Evolutionary conservation across 2,888 invertebrate species (phyloP).

Genomic region (Leucophora obtusa): DNA sequence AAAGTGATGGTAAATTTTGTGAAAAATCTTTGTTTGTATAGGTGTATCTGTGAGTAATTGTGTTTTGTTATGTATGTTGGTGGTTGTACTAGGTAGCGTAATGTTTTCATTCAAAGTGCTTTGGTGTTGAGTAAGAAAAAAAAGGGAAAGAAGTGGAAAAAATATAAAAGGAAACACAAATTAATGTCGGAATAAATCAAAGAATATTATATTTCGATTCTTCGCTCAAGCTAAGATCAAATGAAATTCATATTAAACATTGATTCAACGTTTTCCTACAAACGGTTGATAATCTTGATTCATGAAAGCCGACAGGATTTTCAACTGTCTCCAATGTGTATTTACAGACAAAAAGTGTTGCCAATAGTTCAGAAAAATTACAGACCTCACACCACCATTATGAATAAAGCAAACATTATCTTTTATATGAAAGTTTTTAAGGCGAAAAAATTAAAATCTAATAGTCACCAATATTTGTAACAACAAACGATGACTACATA

Average conservation of each 20-base stretch:
- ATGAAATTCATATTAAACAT: not conserved
- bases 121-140: slow-evolving; percentile 30
- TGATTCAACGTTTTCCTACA: not conserved
- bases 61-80: slow-evolving; percentile 10
- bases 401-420: too few species aligned
- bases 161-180: slow-evolving; percentile 26
- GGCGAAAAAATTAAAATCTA: too few species aligned
- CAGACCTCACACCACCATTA: too few species aligned
- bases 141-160: slow-evolving; percentile 18
- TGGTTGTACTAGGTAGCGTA: slow-evolving; percentile 38
- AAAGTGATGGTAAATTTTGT: slow-evolving; percentile 40
- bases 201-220: slow-evolving; percentile 17
- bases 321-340: not conserved
- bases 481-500: too few species aligned
- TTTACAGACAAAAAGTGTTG: not conserved
- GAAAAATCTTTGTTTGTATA: slow-evolving; percentile 33
- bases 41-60: slow-evolving; percentile 35
- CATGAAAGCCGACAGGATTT: slow-evolving; percentile 28
- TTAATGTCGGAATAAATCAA: slow-evolving; percentile 38
- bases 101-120: slow-evolving; percentile 52
- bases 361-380: too few species aligned
- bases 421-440: too few species aligned
- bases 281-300: slow-evolving; percentile 23
- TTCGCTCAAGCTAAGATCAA: slow-evolving; percentile 9
- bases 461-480: too few species aligned